Conservation (phyloP, 2,888 invertebrate species). For the Choristoneura rosaceana region DNA sequence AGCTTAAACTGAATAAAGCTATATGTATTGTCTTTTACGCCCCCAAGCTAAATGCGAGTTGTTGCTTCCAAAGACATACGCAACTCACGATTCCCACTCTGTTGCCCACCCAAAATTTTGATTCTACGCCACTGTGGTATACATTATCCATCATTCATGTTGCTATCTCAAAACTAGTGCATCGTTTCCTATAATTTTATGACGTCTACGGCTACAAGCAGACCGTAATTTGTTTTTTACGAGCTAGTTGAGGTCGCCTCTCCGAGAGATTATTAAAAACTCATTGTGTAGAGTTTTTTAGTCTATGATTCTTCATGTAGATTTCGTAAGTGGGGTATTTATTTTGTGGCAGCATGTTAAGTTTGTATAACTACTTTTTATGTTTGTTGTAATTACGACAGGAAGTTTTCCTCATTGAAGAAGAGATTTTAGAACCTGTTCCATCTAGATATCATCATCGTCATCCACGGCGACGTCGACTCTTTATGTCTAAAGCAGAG, state of each 20-base stretch:
- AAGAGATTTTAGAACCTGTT: too few species aligned
- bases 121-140: neutral
- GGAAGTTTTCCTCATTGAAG: too few species aligned
- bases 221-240: conserved; percentile 29
- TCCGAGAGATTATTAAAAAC: conserved; percentile 24
- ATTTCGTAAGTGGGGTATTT: neutral
- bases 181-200: conserved; percentile 23
- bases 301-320: conserved; percentile 6
- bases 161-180: neutral
- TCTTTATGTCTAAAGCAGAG: too few species aligned
- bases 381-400: too few species aligned
- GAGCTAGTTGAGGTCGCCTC: conserved; percentile 21
- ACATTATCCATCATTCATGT: neutral
- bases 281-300: conserved; percentile 16
- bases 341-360: neutral
- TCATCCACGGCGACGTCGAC: too few species aligned
- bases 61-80: too few species aligned
- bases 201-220: conserved; percentile 5
- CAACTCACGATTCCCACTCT: too few species aligned
- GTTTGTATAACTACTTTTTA: neutral
- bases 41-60: too few species aligned
- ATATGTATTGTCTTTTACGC: too few species aligned
- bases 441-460: too few species aligned
- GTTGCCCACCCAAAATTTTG: too few species aligned
- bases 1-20: too few species aligned